phyloP scores from a whole-genome alignment of 2,113 vertebrate species.

The Delphinapterus leucas region DNA sequence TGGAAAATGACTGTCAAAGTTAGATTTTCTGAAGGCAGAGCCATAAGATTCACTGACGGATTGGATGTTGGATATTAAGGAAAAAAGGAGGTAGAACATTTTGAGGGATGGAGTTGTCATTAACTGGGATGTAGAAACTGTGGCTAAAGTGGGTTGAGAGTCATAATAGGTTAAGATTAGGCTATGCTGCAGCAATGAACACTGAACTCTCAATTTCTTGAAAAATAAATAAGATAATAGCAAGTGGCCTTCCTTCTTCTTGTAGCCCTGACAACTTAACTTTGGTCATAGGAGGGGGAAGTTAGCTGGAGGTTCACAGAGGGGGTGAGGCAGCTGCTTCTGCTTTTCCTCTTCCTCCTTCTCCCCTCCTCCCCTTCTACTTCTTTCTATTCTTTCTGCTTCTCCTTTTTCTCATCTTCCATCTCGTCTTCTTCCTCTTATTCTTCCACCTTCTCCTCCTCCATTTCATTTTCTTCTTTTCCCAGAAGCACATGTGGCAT shows the following conservation, averaged over 20 bases:
- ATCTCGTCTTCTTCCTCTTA: no score
- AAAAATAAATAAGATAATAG: neutral
- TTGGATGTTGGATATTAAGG: neutral
- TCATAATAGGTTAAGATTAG: neutral
- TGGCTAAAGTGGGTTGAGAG: neutral
- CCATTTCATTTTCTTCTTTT: neutral
- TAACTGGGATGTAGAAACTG: neutral
- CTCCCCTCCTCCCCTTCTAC: neutral
- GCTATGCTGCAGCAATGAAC: neutral
- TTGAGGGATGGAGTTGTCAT: neutral
- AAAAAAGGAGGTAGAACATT: neutral
- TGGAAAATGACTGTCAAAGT: neutral
- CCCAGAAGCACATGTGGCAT: neutral
- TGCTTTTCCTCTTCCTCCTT: neutral
- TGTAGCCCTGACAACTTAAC: neutral
- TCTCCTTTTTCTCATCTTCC: neutral
- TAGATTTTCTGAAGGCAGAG: neutral
- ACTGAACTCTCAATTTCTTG: neutral
- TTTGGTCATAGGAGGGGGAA: fast-evolving
- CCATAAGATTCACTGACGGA: neutral
- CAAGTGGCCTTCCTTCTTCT: neutral
- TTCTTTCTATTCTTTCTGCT: neutral
- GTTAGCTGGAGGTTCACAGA: neutral
- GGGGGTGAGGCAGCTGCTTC: neutral
- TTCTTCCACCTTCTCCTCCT: neutral